Evolutionary conservation across 2,797 vertebrate genomes (phyloP).

Genomic region (Sebastes dallii): DNA sequence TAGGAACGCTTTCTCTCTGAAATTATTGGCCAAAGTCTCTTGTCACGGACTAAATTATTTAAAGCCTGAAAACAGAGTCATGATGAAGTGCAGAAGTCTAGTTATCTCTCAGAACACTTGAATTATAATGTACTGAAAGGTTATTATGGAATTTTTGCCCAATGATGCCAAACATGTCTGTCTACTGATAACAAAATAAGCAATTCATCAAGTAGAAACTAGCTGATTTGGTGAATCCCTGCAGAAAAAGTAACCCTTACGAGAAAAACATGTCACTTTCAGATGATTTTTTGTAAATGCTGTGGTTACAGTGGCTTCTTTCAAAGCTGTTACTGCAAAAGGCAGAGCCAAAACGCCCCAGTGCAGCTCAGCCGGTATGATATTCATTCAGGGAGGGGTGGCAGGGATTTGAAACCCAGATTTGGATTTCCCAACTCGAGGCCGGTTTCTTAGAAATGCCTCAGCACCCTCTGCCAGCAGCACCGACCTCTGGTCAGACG

Average conservation of each 20-base stretch:
- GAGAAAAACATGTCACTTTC: neutral
- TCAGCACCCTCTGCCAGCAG: rapidly evolving
- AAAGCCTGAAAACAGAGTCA: neutral
- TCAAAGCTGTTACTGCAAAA: neutral
- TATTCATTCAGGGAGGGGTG: neutral
- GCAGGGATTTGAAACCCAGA: neutral
- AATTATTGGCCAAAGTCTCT: too few relatives aligned
- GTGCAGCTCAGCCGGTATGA: neutral
- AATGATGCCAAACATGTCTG: too few relatives aligned
- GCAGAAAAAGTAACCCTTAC: neutral
- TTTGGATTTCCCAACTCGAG: constrained; percentile 21
- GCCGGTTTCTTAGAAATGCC: constrained; percentile 45
- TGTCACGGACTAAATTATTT: neutral
- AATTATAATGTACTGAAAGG: too few relatives aligned
- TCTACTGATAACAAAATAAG: neutral
- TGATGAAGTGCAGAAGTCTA: too few relatives aligned
- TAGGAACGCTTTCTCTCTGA: too few relatives aligned
- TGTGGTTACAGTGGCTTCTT: neutral
- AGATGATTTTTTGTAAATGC: neutral
- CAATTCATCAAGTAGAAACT: neutral
- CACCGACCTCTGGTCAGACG: neutral
- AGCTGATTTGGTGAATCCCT: neutral
- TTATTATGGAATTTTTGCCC: too few relatives aligned
- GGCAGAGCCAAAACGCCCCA: neutral
- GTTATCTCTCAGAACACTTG: too few relatives aligned